Evolutionary conservation across 2,797 vertebrate species (phyloP).

Genomic region (Chelon auratus): DNA sequence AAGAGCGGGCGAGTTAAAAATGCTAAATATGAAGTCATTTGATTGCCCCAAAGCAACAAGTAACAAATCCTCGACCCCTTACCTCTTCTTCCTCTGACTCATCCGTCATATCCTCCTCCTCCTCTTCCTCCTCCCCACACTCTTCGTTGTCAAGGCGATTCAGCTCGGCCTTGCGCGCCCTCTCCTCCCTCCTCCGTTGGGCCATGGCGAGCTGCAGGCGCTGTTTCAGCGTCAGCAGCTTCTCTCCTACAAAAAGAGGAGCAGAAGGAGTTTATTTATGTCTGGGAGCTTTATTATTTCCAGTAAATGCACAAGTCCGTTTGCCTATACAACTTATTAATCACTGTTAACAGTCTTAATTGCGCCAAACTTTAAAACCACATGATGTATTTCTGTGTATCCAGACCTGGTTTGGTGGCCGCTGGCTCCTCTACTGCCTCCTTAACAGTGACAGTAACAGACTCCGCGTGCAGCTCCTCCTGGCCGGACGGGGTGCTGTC

Average conservation of each 20-base stretch:
- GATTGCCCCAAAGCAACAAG: not conserved
- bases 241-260: slow-evolving; percentile 86
- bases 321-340: too few species aligned
- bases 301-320: too few species aligned
- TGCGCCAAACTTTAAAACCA: too few species aligned
- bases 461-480: slow-evolving; percentile 87
- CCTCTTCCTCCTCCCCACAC: slow-evolving; percentile 89
- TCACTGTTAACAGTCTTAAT: too few species aligned
- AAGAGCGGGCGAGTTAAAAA: not conserved
- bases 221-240: slow-evolving; percentile 91
- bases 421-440: slow-evolving; percentile 82
- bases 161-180: slow-evolving; percentile 89
- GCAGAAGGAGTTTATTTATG: not conserved
- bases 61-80: slow-evolving; percentile 1
- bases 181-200: slow-evolving; percentile 89
- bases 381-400: not conserved
- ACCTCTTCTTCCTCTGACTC: slow-evolving; percentile 91
- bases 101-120: slow-evolving; percentile 90
- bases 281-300: too few species aligned
- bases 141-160: slow-evolving; percentile 95
- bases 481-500: slow-evolving; percentile 87
- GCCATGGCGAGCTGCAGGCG: slow-evolving; percentile 97
- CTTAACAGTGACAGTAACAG: slow-evolving; percentile 87
- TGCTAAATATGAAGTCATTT: not conserved
- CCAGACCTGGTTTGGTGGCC: slow-evolving; percentile 88